Conservation (phyloP, 2,888 invertebrate species). For the Hirtodrosophila duncani region DNA sequence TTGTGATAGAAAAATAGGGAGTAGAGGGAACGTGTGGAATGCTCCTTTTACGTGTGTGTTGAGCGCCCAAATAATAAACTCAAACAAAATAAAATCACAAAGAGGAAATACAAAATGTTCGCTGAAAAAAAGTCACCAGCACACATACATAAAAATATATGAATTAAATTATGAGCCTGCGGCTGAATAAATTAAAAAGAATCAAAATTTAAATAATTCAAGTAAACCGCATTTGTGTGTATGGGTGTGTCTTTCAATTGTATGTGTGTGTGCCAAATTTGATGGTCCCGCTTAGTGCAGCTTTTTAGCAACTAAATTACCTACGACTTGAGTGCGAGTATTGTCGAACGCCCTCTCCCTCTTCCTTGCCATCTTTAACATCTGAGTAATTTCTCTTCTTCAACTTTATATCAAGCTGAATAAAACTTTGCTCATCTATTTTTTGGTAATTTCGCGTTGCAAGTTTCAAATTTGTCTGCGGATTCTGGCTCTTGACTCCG, state of each 20-base stretch:
- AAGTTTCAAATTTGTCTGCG: constrained; percentile 55
- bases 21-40: not conserved
- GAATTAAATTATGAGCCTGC: constrained; percentile 51
- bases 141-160: constrained; percentile 30
- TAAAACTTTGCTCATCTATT: constrained; percentile 60
- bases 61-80: constrained; percentile 24
- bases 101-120: constrained; percentile 38
- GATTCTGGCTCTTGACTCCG: constrained; percentile 18
- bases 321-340: too few species aligned
- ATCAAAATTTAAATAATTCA: constrained; percentile 57
- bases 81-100: constrained; percentile 16
- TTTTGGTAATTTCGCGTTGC: constrained; percentile 54
- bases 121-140: constrained; percentile 22
- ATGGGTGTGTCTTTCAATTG: constrained; percentile 1
- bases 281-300: too few species aligned
- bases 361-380: not conserved
- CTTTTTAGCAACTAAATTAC: too few species aligned
- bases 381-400: constrained; percentile 25
- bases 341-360: too few species aligned
- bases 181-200: constrained; percentile 49
- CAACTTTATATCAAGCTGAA: constrained; percentile 15
- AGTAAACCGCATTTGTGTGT: constrained; percentile 28
- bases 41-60: constrained; percentile 14
- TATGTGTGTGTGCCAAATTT: constrained; percentile 5
- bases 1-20: too few species aligned